These are phyloP conservation scores for Gymnoscopelus microlampas DNA, from an alignment of 2,797 vertebrate genomes.

Conservation along the genomic window DNA sequence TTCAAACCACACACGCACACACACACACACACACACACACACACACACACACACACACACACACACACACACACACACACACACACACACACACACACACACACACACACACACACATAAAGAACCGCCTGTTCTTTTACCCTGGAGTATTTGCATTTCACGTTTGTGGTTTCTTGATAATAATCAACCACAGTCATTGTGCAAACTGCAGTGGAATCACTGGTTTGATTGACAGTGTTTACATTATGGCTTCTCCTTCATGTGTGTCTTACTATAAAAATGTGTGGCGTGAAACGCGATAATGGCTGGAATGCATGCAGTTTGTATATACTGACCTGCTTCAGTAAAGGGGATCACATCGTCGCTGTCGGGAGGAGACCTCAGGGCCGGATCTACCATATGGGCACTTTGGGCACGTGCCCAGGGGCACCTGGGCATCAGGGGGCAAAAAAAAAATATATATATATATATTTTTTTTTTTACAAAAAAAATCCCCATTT, in stretches of 20 bases:
- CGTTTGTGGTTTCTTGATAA: slow-evolving; percentile 11
- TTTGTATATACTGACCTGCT: not conserved
- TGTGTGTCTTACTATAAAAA: slow-evolving; percentile 28
- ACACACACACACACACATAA: slow-evolving; percentile 20
- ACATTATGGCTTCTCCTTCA: too few relatives aligned
- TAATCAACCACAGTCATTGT: slow-evolving; percentile 2
- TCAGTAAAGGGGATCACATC: too few relatives aligned
- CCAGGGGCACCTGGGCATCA: too few relatives aligned
- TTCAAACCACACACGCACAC: slow-evolving; percentile 5
- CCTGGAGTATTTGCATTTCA: slow-evolving; percentile 9
- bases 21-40: slow-evolving; percentile 25
- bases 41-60: not conserved
- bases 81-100: slow-evolving; percentile 6
- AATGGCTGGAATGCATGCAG: slow-evolving; percentile 13
- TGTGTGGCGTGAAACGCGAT: not conserved
- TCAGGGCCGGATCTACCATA: too few relatives aligned
- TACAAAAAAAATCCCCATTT: too few relatives aligned
- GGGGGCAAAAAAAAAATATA: too few relatives aligned
- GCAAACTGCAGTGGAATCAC: not conserved
- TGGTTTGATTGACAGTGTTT: not conserved
- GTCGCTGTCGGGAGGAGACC: too few relatives aligned
- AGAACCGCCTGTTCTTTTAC: slow-evolving; percentile 8
- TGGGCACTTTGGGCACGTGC: too few relatives aligned
- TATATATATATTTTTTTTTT: too few relatives aligned
- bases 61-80: slow-evolving; percentile 25